Base-by-base conservation (phyloP, 2,888 invertebrate species). In the Netelia virgata region DNA sequence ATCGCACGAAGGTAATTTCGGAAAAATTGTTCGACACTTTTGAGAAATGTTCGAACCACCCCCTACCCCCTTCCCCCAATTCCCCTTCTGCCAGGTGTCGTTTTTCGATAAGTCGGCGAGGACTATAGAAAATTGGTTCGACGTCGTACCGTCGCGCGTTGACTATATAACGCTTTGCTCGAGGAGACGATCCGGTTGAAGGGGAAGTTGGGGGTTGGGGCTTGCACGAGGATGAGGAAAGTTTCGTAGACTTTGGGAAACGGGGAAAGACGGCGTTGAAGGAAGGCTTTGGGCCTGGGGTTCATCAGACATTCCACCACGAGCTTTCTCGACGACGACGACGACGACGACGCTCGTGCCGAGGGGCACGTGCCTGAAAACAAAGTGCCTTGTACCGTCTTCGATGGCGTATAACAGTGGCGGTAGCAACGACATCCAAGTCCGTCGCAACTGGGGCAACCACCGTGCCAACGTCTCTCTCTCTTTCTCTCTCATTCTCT, bases 241-340 rank as follows among this genome's bases (percentile, higher is more conserved):
- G 28, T 28, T 84, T 81, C 41, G 73, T 69, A 57, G 77, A 84
- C 68, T 78, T 78, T 63, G 76, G 43, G 73, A 28, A 28, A 28
- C 28, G 69, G 11, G 41, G 43, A 63, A 69, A 82, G 72, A 18
- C 66, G 68, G 47, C 63, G 74, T 64, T 41, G 59, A 14, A 63
- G 28, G 28, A 23, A 14, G 53, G 1, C n/a, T 6, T 23, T 18
- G 47, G 57, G 47, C 23, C 28, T 8, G 11, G 36, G 73, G 74
- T 78, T 81, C 84, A 84, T 84, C 84, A 81, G 76, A 77, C 81
- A 84, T 84, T 84, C 84, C 77, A 77, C 28, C 28, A 69, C 20
- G 47, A 73, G 77, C 77, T 73, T 55, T 76, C 61, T 28, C 28
- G 5, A 28, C 28, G 28, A 28, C 50, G 69, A 50, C 53, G 61